phyloP scores from a whole-genome alignment of 2,797 vertebrate species.

The Hydrolagus colliei region DNA sequence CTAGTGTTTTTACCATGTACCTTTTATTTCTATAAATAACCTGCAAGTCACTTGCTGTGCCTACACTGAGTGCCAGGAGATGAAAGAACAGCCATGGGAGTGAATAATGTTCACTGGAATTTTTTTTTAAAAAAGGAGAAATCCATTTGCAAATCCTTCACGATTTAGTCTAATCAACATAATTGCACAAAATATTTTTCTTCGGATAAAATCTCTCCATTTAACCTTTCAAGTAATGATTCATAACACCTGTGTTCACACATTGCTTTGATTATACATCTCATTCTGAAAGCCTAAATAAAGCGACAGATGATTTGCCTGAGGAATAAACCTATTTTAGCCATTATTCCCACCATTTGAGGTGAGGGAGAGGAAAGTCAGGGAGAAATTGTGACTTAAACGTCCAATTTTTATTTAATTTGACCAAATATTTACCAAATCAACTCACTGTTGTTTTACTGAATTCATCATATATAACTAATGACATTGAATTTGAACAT shows the following conservation, averaged over 20 bases:
- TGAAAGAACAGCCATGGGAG: constrained; percentile 10
- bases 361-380: background rate
- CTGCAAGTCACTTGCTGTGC: background rate
- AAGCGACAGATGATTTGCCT: constrained; percentile 1
- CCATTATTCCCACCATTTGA: background rate
- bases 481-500: no score
- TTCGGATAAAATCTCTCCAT: constrained; percentile 25
- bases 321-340: background rate
- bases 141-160: constrained; percentile 9
- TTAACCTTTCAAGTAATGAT: constrained; percentile 2
- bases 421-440: no score
- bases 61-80: background rate
- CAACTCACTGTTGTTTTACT: no score
- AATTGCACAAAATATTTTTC: constrained; percentile 30
- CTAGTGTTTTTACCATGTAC: background rate
- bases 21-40: constrained; percentile 22
- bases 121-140: background rate
- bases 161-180: background rate
- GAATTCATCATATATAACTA: no score
- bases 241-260: constrained; percentile 6
- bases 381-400: no score
- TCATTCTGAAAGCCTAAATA: background rate
- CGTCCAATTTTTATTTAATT: no score
- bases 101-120: background rate
- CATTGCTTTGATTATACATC: background rate